phyloP scores from a whole-genome alignment of 2,797 vertebrate genomes.

The Apodemus agrarius region DNA sequence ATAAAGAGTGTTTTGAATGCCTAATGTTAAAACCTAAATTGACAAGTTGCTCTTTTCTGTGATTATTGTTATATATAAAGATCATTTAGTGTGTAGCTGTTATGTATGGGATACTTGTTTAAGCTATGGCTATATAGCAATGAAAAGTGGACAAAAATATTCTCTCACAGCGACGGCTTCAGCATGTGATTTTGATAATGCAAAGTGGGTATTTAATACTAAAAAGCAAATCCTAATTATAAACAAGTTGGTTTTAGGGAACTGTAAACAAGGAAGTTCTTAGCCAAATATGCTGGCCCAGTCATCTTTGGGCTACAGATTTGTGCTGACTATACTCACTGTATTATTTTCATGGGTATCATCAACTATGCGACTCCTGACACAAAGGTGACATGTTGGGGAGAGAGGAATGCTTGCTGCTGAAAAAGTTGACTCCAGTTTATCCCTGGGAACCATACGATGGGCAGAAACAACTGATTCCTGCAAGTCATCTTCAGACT shows the following conservation, averaged over 20 bases:
- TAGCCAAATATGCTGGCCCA: background rate
- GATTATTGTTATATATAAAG: background rate
- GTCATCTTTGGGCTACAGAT: background rate
- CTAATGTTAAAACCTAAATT: background rate
- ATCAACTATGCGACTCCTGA: background rate
- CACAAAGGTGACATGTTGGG: background rate
- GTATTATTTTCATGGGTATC: background rate
- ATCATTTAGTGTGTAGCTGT: background rate
- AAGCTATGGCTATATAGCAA: background rate
- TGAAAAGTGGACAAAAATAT: background rate
- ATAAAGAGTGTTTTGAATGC: background rate
- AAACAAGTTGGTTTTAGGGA: conserved; percentile 3
- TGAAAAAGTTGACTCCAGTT: background rate
- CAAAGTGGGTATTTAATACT: background rate
- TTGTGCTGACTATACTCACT: background rate
- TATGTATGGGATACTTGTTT: background rate
- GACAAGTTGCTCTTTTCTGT: background rate
- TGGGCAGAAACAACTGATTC: background rate
- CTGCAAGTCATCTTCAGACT: background rate
- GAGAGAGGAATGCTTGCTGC: background rate
- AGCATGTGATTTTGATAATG: background rate
- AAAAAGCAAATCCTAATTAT: background rate
- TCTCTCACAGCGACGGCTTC: background rate
- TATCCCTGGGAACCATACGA: too few species aligned
- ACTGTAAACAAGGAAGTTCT: background rate